A percentile compares a stretch with the other conserved stretches of the same genome.
phyloP scores from a whole-genome alignment of 2,888 invertebrate genomes.

The Escarpia spicata region DNA sequence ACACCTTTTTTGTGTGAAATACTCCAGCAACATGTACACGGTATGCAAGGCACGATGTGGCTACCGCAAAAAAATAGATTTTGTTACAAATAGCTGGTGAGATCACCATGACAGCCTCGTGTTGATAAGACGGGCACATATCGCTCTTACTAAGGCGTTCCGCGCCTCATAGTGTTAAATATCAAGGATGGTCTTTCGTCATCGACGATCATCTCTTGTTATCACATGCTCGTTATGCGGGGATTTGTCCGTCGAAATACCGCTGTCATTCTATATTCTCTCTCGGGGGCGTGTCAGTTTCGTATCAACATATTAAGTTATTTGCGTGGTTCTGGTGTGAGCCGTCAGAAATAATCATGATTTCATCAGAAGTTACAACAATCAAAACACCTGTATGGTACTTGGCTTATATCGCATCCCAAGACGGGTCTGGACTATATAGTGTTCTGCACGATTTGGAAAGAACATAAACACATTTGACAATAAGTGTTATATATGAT shows the following conservation, averaged over 20 bases:
- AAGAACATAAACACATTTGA: not conserved
- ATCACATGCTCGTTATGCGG: not conserved
- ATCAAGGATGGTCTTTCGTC: not conserved
- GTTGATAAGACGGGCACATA: not conserved
- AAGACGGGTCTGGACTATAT: not conserved
- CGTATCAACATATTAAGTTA: not conserved
- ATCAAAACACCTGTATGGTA: not conserved
- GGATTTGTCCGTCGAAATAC: not conserved
- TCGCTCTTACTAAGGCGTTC: not conserved
- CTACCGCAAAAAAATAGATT: not conserved
- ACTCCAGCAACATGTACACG: not conserved
- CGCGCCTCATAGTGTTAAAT: not conserved
- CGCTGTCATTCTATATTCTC: not conserved
- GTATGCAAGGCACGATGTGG: not conserved
- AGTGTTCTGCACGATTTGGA: not conserved
- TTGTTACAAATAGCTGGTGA: not conserved
- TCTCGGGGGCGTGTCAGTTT: not conserved
- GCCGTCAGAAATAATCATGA: not conserved
- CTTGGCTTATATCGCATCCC: not conserved
- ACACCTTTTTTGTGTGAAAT: not conserved
- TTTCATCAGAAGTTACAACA: not conserved
- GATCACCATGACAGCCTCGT: not conserved
- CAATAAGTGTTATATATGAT: not conserved
- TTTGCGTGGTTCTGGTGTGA: not conserved
- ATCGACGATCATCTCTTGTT: not conserved